Base-by-base conservation (phyloP, 37 sponge, comb jelly and placozoan genomes). In the Beroe forskalii region DNA sequence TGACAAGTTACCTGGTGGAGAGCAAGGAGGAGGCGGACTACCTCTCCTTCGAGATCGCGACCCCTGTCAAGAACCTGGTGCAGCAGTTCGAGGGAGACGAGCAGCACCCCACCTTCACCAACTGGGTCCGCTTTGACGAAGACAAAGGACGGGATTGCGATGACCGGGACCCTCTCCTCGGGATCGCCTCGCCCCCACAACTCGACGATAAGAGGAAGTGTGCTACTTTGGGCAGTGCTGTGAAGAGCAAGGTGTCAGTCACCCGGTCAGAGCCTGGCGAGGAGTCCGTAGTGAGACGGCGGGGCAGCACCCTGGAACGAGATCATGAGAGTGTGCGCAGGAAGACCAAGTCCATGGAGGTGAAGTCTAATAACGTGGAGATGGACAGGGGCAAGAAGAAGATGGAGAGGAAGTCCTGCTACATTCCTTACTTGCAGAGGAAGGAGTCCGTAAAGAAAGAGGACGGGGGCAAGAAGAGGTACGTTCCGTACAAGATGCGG, bases 381-480 rank as follows among this genome's bases (percentile, higher is more conserved):
- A 28, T 37, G 17, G 44, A 41, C 24, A 22, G 40, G 31, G 76
- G 40, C 8, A 38, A 32, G 27, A n/a, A 27, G 24, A 44, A 44
- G 27, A 24, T n/a, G 17, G 86, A 80, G 9, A 23, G 55, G 8
- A 80, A 44, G 27, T 44, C 55, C 30, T 38, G 38, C 8, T 80
- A 80, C 55, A 80, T 80, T 6, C 86, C 86, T 20, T 80, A 80
- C 27, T 27, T 80, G 4, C 20, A 38, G 48, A 39, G 86, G 28
- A 80, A 44, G 28, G 86, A 80, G 86, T 44, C 86, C 4, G 40
- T 80, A 0, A 80, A 80, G 86, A 80, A 80, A 37, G 86, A 80
- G 24, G 40, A 80, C 8, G 12, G 38, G 1, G 86, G 86, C 20
- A 80, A 80, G 55, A 80, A 80, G 48, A 23, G n/a, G n/a, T 80